Percentiles rank a stretch among this genome's conserved stretches.
These are phyloP conservation scores for Pardalotus punctatus DNA, from an alignment of 2,113 vertebrate species.

Conservation along the genomic window DNA sequence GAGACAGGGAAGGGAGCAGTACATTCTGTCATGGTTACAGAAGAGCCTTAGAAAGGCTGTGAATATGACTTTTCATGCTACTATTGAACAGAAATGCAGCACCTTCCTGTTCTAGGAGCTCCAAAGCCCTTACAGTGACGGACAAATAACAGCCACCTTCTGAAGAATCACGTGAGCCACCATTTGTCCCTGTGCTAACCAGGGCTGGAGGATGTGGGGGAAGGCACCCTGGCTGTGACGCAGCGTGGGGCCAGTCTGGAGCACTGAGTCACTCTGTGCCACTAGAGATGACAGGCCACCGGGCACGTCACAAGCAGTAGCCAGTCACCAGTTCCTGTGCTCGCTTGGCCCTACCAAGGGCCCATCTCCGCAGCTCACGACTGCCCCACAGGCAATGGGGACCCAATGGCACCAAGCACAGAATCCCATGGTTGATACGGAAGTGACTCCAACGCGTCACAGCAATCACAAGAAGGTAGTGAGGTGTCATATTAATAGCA, in stretches of 20 bases:
- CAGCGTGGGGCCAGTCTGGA: neutral
- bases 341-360: fast-evolving
- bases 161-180: fast-evolving
- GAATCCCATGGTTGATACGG: neutral
- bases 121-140: neutral
- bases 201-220: fast-evolving
- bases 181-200: neutral
- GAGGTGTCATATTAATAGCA: neutral
- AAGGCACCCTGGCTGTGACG: neutral
- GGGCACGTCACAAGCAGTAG: neutral
- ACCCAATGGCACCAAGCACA: fast-evolving
- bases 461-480: neutral
- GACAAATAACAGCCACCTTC: neutral
- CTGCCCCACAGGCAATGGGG: fast-evolving
- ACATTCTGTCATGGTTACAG: neutral
- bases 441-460: neutral
- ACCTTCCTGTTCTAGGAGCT: neutral
- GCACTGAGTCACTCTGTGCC: neutral
- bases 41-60: neutral
- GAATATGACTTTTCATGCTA: neutral
- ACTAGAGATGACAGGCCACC: neutral
- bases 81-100: neutral
- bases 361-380: fast-evolving
- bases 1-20: neutral
- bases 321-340: fast-evolving